phyloP scores from a whole-genome alignment of 2,797 vertebrate genomes.

The Glossophaga mutica region DNA sequence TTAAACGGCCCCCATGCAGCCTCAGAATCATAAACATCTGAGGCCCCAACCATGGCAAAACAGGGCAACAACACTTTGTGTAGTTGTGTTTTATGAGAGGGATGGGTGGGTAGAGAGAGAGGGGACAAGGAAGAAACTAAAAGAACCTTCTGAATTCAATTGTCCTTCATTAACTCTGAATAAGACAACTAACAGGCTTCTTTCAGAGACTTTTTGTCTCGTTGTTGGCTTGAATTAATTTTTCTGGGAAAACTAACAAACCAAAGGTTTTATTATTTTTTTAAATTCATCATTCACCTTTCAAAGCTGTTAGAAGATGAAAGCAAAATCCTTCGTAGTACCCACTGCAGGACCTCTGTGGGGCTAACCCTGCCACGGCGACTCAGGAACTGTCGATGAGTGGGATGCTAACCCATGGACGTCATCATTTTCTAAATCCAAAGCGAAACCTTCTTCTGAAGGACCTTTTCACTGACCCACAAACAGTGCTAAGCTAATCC shows the following conservation, averaged over 20 bases:
- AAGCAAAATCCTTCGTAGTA: not conserved
- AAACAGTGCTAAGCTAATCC: not conserved
- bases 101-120: not conserved
- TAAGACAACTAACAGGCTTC: not conserved
- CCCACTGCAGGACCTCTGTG: not conserved
- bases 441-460: not conserved
- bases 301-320: not conserved
- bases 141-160: not conserved
- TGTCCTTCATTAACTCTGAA: not conserved
- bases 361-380: not conserved
- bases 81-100: not conserved
- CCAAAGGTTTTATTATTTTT: not conserved
- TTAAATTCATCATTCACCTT: not conserved
- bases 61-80: not conserved
- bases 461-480: not conserved
- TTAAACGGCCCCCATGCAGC: not conserved
- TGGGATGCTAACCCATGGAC: not conserved
- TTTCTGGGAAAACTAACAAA: not conserved
- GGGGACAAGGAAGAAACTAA: not conserved
- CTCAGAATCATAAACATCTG: conserved; percentile 49
- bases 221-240: not conserved
- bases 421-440: not conserved
- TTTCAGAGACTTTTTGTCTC: conserved; percentile 19
- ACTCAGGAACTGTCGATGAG: not conserved
- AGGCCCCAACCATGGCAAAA: not conserved